Conservation (phyloP, 2,113 vertebrate species). For the Alligator sinensis region DNA sequence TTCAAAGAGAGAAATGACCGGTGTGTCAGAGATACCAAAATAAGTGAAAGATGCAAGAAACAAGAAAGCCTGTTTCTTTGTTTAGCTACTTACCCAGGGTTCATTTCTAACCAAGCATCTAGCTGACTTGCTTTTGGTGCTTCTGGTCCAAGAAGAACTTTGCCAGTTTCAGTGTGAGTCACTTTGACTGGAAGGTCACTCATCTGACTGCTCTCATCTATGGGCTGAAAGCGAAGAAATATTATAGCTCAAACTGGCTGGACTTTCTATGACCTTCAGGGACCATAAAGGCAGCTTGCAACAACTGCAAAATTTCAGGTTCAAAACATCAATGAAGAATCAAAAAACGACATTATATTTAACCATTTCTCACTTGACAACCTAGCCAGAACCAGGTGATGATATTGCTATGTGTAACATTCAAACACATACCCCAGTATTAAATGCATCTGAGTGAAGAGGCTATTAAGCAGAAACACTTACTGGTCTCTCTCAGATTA, state of each 20-base stretch:
- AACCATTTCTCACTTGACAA: not conserved
- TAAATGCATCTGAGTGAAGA: not conserved
- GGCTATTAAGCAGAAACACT: not conserved
- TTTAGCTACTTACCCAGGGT: constrained; percentile 88
- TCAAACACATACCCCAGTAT: not conserved
- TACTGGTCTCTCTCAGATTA: not conserved
- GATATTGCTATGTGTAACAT: not conserved
- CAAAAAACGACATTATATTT: not conserved
- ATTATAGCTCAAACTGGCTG: not conserved
- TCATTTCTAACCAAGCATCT: constrained; percentile 99
- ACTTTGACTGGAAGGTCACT: constrained; percentile 98
- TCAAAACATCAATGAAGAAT: not conserved
- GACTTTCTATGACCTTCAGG: not conserved
- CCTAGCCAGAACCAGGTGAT: not conserved
- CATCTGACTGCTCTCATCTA: constrained; percentile 99
- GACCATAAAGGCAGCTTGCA: not conserved
- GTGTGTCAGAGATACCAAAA: not conserved
- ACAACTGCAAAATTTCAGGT: not conserved
- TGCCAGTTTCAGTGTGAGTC: constrained; percentile 96
- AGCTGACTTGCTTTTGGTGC: constrained; percentile 98
- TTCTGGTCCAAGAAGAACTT: constrained; percentile 94
- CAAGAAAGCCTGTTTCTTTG: not conserved
- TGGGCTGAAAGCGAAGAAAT: constrained; percentile 80
- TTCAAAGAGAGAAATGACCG: not conserved
- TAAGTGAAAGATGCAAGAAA: not conserved